Evolutionary conservation across 2,888 invertebrate species (phyloP), one percentile per base, ranked within the genome.

Genomic region (Oscheius sp.): DNA sequence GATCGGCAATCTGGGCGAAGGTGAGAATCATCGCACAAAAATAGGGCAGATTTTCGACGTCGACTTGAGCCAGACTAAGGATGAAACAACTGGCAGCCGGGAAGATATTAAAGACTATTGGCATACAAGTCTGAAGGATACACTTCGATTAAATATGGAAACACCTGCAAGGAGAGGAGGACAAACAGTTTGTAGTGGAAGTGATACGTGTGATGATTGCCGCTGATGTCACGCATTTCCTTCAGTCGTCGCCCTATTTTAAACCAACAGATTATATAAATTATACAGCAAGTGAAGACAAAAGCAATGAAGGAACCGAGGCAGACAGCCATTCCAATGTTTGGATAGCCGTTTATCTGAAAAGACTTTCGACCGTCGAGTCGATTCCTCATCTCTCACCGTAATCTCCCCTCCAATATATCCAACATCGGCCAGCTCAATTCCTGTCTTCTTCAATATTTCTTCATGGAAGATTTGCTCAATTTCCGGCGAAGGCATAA

Each of bases 161-260:
- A n/a, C 18, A 64, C 64, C 49, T 64, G 66, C 13, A 66, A 6
- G 3, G 66, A 49, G 7, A 66, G 52, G 9, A 66, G 52, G 27
- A 49, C 12, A 16, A 49, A 66, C 23, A 66, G 27, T 27, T 35
- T 49, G 18, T 66, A 29, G 9, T 66, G 66, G 12, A 66, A 66
- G 2, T 29, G 6, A 35, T 66, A 66, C 12, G 2, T 61, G 5
- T 3, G 35, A 35, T 35, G 35, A 9, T 9, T 35, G 35, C 35
- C 35, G 18, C 16, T 18, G 5, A n/a, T 18, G 2, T 7, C 16
- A 12, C 29, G 49, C 1, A 66, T n/a, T 12, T 52, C 35, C n/a
- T n/a, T 49, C 52, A 66, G 18, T n/a, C 49, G 21, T 29, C 29
- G 16, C 13, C 66, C 66, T n/a, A 66, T 66, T 27, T 29, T 49